Evolutionary conservation across 1,140 invertebrate species (phyloP), one percentile per base, ranked within the genome.

Genomic region (Glossosoma conforme): DNA sequence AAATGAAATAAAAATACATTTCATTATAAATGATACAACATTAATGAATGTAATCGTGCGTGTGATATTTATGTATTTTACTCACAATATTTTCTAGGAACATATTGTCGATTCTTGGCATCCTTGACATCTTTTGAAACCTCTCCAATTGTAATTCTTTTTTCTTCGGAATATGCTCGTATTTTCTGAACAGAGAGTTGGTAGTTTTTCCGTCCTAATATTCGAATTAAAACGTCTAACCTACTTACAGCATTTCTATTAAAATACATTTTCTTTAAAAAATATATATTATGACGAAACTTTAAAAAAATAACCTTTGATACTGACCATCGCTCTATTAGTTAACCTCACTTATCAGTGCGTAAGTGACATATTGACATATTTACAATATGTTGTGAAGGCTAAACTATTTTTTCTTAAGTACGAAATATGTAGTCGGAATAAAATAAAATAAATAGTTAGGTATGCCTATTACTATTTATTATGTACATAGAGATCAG

Each of bases 51-150:
- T 11, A 38, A 5, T 3, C 11, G 11, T 13, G 15, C 32, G 15
- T 13, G 15, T 13, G 11, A 33, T 4, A 13, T 15, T 33, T 33
- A 33, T 11, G 15, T 11, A 11, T 5, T 3, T 40, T 61, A 81
- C 84, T 84, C 77, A 91, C 89, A 77, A 65, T 92, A 93, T 62
- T 88, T 85, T 62, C 78, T 74, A 3, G 93, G 92, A 14, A 95
- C 86, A 66, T 90, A 83, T 71, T 92, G 85, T 22, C 83, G 79
- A 66, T 82, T 76, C 63, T 80, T 80, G 1, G 86, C 77, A 43
- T 69, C 56, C 50, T 69, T 79, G 1, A 91, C 69, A 21, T 75
- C 70, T 61, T 85, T 87, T 9, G 76, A 79, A 43, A 91, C 78
- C 70, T 85, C 82, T 38, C 85, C 89, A 62, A 93, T 90, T 18